These are phyloP conservation scores for Nysson spinosus DNA, from an alignment of 2,888 invertebrate genomes.

Conservation along the genomic window DNA sequence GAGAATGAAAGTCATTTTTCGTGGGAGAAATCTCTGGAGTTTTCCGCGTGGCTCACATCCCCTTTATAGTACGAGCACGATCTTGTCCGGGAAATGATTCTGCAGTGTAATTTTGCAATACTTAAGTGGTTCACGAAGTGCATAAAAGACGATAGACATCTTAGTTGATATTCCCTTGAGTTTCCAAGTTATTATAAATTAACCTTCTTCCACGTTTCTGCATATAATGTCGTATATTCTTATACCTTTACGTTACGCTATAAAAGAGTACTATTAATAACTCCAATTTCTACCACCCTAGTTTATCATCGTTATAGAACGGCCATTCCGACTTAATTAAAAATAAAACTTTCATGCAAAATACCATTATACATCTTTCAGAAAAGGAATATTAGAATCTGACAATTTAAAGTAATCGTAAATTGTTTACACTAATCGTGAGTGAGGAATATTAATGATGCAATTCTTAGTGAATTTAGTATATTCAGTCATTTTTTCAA, in stretches of 20 bases:
- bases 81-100: constrained; percentile 28
- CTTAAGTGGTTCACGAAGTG: constrained; percentile 48
- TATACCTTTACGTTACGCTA: neutral
- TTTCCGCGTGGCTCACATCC: constrained; percentile 48
- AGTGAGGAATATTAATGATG: no score
- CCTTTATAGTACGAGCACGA: constrained; percentile 22
- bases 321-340: no score
- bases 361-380: no score
- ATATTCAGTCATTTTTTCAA: no score
- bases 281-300: no score
- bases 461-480: no score
- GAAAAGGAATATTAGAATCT: no score
- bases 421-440: no score
- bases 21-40: constrained; percentile 28
- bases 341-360: no score
- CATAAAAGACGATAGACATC: constrained; percentile 37
- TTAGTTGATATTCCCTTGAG: constrained; percentile 36
- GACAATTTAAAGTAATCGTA: no score
- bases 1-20: constrained; percentile 10
- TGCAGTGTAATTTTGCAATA: constrained; percentile 58
- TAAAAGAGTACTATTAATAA: no score
- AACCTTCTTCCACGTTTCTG: constrained; percentile 11
- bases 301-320: no score
- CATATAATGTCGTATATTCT: neutral
- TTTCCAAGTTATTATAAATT: constrained; percentile 40